Base-by-base conservation (phyloP, 2,888 invertebrate genomes). In the Cheilosia vulpina region DNA sequence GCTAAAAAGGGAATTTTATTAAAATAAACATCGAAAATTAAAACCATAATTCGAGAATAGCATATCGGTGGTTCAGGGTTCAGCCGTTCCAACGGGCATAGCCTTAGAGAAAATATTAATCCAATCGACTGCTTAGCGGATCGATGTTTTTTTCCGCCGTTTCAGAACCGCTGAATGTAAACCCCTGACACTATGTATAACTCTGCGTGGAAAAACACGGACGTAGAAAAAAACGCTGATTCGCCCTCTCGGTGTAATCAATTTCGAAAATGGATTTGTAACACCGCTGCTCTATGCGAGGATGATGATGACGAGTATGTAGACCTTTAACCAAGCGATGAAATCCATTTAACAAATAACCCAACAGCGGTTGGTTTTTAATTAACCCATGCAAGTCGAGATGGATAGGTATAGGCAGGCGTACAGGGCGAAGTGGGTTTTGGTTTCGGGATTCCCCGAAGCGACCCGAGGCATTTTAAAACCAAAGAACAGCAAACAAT, bases 301-400 rank as follows among this genome's bases (percentile, higher is more conserved):
- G 57, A 45, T 55, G 45, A 41, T 60, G 62, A 72, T 66, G 76
- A 65, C 50, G 58, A 71, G 62, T 62, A 63, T 80, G 53, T 81
- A 85, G 81, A 81, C 81, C 77, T 85, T 85, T 80, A 85, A 77
- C 85, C 85, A 85, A 85, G 81, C 85, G 90, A 91, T 92, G 91
- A 92, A 92, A 92, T 92, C 92, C 92, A 92, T 92, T 91, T 90
- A 90, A 92, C 91, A 92, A 92, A 92, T 91, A 92, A 88, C 89
- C 91, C 91, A 89, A 89, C 88, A 92, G 92, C 92, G 89, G 92
- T 92, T 92, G 91, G 91, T 92, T 92, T 92, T 92, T 92, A 92
- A 92, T 92, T 92, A 92, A 92, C 90, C 78, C 81, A 66, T 63
- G 50, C 52, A 60, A 62, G 63, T 71, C 79, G 71, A 53, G 27